Base-by-base conservation (phyloP, 2,113 vertebrate species). In the Alaudala cheleensis region DNA sequence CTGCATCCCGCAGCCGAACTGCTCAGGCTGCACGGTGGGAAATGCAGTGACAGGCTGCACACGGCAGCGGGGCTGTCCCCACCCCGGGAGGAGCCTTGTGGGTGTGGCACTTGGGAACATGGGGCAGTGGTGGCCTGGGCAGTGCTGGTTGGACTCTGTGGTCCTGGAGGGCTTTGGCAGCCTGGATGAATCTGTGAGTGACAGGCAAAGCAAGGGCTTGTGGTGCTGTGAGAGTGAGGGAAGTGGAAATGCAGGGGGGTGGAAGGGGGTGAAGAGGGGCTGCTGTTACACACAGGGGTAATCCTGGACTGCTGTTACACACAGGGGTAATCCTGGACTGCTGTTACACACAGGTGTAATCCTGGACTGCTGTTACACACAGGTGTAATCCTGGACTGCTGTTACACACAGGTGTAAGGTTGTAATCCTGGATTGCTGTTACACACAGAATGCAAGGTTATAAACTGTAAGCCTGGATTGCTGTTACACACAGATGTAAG, bases 31-130 rank as follows among this genome's bases (percentile, higher is more conserved):
- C 37, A 37, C 8, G 37, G 37, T 37, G 44, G n/a, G 51, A 31
- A 9, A 12, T 12, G 4, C 10, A 2, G 14, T 10, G 22, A 20
- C 6, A 4, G 65, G 76, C 28, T 56, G 58, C 40, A 5, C 11
- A 5, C 0, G 31, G 60, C 51, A 16, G 17, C 1, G 29, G 1
- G 8, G 29, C 2, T 5, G 37, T 15, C 31, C 60, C 71, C 31
- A 12, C 5, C 17, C 61, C 62, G 2, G 37, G 5, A 31, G 56
- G 5, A 17, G 9, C 24, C 0, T 2, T 26, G 34, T 17, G 26
- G 14, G 21, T 31, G 83, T 51, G 83, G 24, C 51, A 40, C 69
- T 1, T 49, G 58, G 50, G 70, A 44, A 50, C 17, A 4, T 3
- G 53, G 50, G 11, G 9, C 3, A 25, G 5, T 25, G 72, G 16